Base-by-base conservation (phyloP, 2,888 invertebrate genomes). In the Halocaridina rubra region DNA sequence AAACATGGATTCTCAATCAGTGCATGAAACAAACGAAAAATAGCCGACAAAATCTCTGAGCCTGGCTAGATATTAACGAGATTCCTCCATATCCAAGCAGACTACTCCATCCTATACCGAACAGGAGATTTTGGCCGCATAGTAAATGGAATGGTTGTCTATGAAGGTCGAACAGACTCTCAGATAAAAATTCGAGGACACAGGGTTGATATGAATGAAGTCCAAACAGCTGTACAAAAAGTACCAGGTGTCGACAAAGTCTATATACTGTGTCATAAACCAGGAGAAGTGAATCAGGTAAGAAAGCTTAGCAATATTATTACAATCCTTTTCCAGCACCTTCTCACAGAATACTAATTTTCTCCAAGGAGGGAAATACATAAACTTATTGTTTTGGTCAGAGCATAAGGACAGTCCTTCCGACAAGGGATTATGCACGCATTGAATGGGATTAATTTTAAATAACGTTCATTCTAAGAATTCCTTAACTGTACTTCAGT, bases 131-230 rank as follows among this genome's bases (percentile, higher is more conserved):
- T 94, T 89, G 97, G 95, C 0, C 93, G 93, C 16, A 91, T 96
- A 0, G 94, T 95, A 88, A 94, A 94, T 0, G 93, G 93, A 7
- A 89, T 93, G 7, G 91, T 97, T 29, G 91, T 94, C 81, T 89
- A 82, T 61, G 95, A 96, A 89, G 97, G 97, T 0, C 76, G 88
- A 19, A 57, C 95, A 0, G 96, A 97, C 91, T 95, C 96, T 0
- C 97, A 97, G 90, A 93, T 95, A 53, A 97, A 96, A 92, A 94
- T 96, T 79, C 92, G 96, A 64, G 97, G 97, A 0, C 96, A 97
- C 90, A 92, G 97, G 10, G 96, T 97, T 0, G 96, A 97, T 90
- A 92, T 97, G 72, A 93, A 94, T 1, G 97, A 97, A 92, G 94
- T 97, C 0, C 96, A 97, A 89, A 93, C 69, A 86, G 94, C 94